Base-by-base conservation (phyloP, 2,797 vertebrate species). In the Pangasius macronema region DNA sequence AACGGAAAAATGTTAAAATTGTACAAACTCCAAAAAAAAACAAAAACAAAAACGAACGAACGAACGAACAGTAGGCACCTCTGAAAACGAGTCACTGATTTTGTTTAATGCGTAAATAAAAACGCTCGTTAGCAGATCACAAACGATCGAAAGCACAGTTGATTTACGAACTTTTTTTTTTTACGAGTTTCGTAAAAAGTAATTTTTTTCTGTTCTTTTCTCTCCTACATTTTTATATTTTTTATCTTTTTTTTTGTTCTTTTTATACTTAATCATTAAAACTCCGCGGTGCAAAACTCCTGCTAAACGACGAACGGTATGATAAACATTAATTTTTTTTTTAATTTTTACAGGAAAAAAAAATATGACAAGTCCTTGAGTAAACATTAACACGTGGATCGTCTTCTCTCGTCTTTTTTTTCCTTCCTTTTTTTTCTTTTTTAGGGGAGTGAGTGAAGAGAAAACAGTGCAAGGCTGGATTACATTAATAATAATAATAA, bases 331-430 rank as follows among this genome's bases (percentile, higher is more conserved):
- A 96, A 94, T 92, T 92, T 16, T 86, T 86, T 70, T 84, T n/a
- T 39, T 39, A 39, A 7, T 5, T 87, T 87, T 88, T 85, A 90
- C 63, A 84, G 39, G 39, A 57, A 84, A 51, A 70, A 96, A 96
- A 95, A 96, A 90, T 94, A 91, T 94, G 95, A 96, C 93, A 95
- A 97, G 97, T 99, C 98, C 97, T 99, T 98, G 97, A 99, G 98
- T 99, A 99, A 99, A 99, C 98, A 97, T 97, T 96, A 97, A 98
- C 97, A 98, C 97, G 8, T 97, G 97, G 98, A 97, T 96, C 97
- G 96, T 97, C 97, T 93, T 96, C 95, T 82, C 95, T 82, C 67
- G 9, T 33, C 33, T 96, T 94, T 97, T 96, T 91, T 91, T 61
- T 91, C 88, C 94, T 91, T 96, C 91, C 90, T 65, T 90, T 89